A percentile compares a stretch with the other conserved stretches of the same genome.
phyloP scores from a whole-genome alignment of 30 jellyfish, hydroid and myxozoan species.

The Rhopilema esculentum region DNA sequence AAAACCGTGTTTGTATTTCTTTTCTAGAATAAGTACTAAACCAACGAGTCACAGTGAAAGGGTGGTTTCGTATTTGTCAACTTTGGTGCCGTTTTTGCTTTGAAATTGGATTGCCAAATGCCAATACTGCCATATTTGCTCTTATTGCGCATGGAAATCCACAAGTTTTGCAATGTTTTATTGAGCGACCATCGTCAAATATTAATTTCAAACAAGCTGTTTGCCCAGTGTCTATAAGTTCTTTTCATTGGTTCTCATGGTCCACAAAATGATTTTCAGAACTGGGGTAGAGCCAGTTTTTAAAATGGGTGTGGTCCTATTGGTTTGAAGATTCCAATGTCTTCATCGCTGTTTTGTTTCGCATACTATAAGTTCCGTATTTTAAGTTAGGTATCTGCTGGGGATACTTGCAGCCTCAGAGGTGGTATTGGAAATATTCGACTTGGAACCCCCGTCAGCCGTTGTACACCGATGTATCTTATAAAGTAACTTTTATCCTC shows the following conservation, averaged over 20 bases:
- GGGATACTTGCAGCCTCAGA: not conserved
- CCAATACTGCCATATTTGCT: not conserved
- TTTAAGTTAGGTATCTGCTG: not conserved
- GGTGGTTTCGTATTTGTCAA: not conserved
- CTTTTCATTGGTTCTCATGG: too few species aligned
- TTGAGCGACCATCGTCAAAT: not conserved
- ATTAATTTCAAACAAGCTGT: not conserved
- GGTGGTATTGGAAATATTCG: too few species aligned
- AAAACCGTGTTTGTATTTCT: not conserved
- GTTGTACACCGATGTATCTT: too few species aligned
- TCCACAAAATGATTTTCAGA: too few species aligned
- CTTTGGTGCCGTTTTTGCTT: not conserved
- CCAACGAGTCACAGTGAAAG: not conserved
- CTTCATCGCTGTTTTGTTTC: too few species aligned
- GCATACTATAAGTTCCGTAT: too few species aligned
- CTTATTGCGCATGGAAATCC: not conserved
- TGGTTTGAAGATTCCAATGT: too few species aligned
- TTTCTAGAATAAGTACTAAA: not conserved
- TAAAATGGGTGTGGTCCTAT: too few species aligned
- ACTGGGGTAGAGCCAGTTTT: too few species aligned
- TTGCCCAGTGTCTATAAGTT: not conserved
- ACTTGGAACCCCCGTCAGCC: too few species aligned
- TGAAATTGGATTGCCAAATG: not conserved
- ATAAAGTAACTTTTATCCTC: too few species aligned
- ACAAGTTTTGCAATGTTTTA: not conserved